phyloP scores from a whole-genome alignment of 2,888 invertebrate species.

The Eugnorisma glareosa region DNA sequence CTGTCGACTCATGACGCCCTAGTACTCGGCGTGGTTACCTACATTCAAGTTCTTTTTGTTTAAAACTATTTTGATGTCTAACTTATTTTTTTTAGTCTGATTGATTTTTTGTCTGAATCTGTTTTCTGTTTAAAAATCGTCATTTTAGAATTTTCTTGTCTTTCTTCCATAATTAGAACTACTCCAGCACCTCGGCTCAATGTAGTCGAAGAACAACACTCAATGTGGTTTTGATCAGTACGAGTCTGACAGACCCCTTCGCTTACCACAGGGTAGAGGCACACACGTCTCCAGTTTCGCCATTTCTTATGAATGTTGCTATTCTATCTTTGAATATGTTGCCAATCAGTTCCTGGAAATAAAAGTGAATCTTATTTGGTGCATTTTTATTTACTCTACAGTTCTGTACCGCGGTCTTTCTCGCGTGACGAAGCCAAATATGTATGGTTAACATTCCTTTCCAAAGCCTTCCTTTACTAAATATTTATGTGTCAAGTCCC shows the following conservation, averaged over 20 bases:
- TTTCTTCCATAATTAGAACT: too few species aligned
- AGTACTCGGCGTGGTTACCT: conserved; percentile 76
- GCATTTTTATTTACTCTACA: background rate
- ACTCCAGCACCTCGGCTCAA: too few species aligned
- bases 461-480: background rate
- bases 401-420: background rate
- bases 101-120: conserved; percentile 25
- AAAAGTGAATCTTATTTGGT: conserved; percentile 9
- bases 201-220: too few species aligned
- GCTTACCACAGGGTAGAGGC: too few species aligned
- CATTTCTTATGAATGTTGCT: background rate
- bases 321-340: background rate
- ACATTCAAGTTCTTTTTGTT: conserved; percentile 70
- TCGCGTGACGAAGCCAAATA: conserved; percentile 10
- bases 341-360: background rate
- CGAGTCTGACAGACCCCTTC: too few species aligned
- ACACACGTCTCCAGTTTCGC: too few species aligned
- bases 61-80: conserved; percentile 56
- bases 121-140: conserved; percentile 19
- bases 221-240: too few species aligned
- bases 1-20: conserved; percentile 82
- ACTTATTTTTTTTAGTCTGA: conserved; percentile 38
- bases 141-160: background rate
- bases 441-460: conserved; percentile 4
- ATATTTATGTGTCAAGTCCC: conserved; percentile 29